Percentiles rank a stretch among this genome's conserved stretches.
These are phyloP conservation scores for Ammodytes dubius DNA, from an alignment of 2,113 vertebrate species.

Conservation along the genomic window DNA sequence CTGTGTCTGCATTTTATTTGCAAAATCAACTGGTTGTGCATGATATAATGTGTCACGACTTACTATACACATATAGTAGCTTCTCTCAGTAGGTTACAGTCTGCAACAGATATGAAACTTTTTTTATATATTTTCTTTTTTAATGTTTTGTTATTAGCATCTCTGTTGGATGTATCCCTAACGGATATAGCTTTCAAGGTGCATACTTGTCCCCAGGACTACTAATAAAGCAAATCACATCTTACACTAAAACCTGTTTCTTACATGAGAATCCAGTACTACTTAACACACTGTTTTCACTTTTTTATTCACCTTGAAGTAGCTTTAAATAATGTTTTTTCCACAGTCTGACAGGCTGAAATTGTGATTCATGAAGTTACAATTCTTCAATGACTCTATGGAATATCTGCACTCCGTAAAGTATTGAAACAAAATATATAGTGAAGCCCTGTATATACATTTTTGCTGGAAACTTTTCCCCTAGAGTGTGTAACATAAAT, in stretches of 20 bases:
- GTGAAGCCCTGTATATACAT: not conserved
- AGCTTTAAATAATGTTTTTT: not conserved
- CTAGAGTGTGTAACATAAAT: not conserved
- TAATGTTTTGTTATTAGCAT: not conserved
- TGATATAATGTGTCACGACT: conserved; percentile 18
- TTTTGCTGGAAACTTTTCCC: not conserved
- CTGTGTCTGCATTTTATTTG: conserved; percentile 45
- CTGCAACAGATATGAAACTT: not conserved
- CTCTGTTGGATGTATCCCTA: not conserved
- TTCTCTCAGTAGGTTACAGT: not conserved
- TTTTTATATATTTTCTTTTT: not conserved
- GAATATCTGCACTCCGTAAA: not conserved
- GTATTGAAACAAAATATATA: not conserved
- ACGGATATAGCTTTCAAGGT: not conserved
- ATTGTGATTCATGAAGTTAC: not conserved
- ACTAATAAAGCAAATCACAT: not conserved
- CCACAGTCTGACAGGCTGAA: not conserved
- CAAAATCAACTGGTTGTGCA: conserved; percentile 42
- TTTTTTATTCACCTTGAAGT: not conserved
- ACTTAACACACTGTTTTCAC: not conserved
- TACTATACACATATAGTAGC: not conserved
- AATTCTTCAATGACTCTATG: no score
- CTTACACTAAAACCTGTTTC: not conserved
- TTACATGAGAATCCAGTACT: not conserved
- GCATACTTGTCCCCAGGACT: not conserved